Evolutionary conservation across 2,797 vertebrate genomes (phyloP).

Genomic region (Perodicticus potto): DNA sequence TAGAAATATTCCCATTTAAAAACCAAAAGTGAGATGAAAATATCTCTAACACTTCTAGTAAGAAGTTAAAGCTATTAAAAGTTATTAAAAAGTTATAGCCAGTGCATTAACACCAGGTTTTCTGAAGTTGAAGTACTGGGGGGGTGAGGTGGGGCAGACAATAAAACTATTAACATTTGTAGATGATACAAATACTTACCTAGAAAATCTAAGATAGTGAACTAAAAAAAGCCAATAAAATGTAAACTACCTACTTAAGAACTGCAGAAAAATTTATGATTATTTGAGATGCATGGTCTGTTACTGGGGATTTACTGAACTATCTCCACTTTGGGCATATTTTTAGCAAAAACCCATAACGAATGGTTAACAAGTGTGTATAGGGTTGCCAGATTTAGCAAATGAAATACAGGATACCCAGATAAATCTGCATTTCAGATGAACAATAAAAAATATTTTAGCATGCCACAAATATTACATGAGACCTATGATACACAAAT

Average conservation of each 20-base stretch:
- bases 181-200: not conserved
- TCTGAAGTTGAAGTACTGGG: not conserved
- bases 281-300: not conserved
- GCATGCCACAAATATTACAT: constrained; percentile 17
- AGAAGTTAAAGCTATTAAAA: not conserved
- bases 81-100: constrained; percentile 23
- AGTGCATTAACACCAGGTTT: not conserved
- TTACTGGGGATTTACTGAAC: not conserved
- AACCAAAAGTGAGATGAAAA: constrained; percentile 24
- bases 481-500: not conserved
- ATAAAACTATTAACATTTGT: constrained; percentile 4
- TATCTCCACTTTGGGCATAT: not conserved
- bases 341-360: not conserved
- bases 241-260: not conserved
- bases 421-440: not conserved
- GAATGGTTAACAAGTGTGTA: not conserved
- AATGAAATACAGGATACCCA: not conserved
- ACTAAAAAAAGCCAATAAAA: constrained; percentile 3
- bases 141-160: not conserved
- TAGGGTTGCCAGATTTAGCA: not conserved
- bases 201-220: constrained; percentile 5
- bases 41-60: not conserved
- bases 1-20: constrained; percentile 41
- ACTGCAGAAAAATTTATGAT: not conserved
- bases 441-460: not conserved